Base-by-base conservation (phyloP, 2,113 vertebrate genomes). In the Gyps fulvus region DNA sequence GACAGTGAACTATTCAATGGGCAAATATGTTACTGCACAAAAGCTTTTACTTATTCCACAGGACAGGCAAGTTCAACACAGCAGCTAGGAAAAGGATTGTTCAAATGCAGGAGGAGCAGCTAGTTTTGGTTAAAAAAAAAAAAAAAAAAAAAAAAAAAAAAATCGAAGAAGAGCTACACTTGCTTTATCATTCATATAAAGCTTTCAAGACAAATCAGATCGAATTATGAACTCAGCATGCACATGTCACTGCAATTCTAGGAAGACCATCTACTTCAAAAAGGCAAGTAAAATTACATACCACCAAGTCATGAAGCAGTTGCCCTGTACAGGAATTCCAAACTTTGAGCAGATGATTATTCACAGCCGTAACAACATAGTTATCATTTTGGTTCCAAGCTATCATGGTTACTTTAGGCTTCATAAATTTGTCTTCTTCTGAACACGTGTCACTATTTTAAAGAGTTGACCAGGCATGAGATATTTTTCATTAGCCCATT, bases 361-460 rank as follows among this genome's bases (percentile, higher is more conserved):
- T 99, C 90, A 99, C 99, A 79, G 99, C 99, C 14, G 99, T 99
- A 94, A 99, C 99, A 45, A 99, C 99, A n/a, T 98, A 98, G 96
- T 98, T 98, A 96, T 99, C 99, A 66, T 99, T 98, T 32, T 99
- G 98, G 98, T 99, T 99, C 99, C 99, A 99, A 49, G 99, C 99
- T 83, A 99, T 99, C 99, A 99, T 99, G 67, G 99, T 99, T 61
- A 99, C 99, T 98, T 99, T 99, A 87, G 99, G 99, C 97, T 99
- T 99, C 98, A 99, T 99, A 97, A 99, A 99, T 86, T 97, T 99
- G 57, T 99, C 99, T 42, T 99, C 99, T 88, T 99, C 99, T 34
- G 96, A 98, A 96, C 84, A 90, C 2, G 92, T 45, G 16, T 98
- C 98, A 82, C 98, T 98, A 47, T 86, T 81, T 85, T 72, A 54